Conservation (phyloP, 2,888 invertebrate genomes). For the Thumatha senex region DNA sequence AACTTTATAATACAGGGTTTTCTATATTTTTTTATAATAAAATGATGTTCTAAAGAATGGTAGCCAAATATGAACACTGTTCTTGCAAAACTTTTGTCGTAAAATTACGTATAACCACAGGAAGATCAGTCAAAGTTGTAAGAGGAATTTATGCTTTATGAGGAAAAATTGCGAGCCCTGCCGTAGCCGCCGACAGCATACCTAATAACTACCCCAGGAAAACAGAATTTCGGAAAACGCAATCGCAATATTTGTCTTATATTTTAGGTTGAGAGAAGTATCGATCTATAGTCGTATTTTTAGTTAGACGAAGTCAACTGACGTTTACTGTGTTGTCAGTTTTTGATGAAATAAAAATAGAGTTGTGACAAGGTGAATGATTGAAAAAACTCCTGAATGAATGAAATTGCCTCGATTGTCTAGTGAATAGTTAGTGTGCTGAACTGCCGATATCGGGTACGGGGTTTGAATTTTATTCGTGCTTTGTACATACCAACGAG, state of each 20-base stretch:
- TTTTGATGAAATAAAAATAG: too few species aligned
- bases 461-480: too few species aligned
- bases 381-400: too few species aligned
- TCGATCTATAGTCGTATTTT: neutral
- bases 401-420: too few species aligned
- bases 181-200: slow-evolving; percentile 48
- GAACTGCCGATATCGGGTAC: too few species aligned
- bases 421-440: too few species aligned
- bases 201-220: slow-evolving; percentile 37
- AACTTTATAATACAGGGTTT: too few species aligned
- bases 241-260: slow-evolving; percentile 23
- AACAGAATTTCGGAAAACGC: slow-evolving; percentile 28
- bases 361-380: too few species aligned
- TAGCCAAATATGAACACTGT: slow-evolving; percentile 49
- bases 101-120: slow-evolving; percentile 75
- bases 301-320: too few species aligned
- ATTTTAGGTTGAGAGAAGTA: slow-evolving; percentile 1
- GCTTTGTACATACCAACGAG: too few species aligned
- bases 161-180: slow-evolving; percentile 65
- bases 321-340: too few species aligned
- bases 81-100: slow-evolving; percentile 62
- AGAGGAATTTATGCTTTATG: slow-evolving; percentile 74
- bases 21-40: too few species aligned
- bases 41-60: neutral
- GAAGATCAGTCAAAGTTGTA: slow-evolving; percentile 73